phyloP scores from a whole-genome alignment of 2,113 vertebrate species.

The Brienomyrus brachyistius region DNA sequence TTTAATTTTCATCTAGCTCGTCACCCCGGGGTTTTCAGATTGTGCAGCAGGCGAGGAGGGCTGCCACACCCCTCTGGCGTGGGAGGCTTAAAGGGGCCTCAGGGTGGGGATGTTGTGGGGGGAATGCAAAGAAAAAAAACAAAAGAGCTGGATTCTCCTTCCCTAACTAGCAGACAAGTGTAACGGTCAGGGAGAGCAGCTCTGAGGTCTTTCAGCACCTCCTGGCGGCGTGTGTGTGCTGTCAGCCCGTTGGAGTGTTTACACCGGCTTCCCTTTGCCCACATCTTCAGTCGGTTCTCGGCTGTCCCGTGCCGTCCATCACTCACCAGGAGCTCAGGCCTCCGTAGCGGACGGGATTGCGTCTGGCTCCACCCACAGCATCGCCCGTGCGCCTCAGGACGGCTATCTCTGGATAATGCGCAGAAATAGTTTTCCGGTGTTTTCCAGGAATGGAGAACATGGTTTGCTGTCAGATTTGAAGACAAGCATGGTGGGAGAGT shows the following conservation, averaged over 20 bases:
- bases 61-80: constrained; percentile 62
- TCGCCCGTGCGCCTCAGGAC: neutral
- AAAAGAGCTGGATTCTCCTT: neutral
- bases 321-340: neutral
- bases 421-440: neutral
- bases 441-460: neutral
- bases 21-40: constrained; percentile 51
- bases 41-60: constrained; percentile 63
- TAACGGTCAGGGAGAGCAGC: neutral
- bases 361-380: neutral
- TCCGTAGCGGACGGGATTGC: neutral
- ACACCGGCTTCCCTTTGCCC: too few species aligned
- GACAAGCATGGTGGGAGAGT: neutral
- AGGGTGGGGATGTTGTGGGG: neutral
- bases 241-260: neutral
- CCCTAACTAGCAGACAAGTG: neutral
- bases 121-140: neutral
- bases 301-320: neutral
- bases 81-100: neutral
- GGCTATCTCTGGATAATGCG: neutral
- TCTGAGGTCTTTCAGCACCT: neutral
- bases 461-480: neutral
- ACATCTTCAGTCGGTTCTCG: neutral
- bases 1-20: constrained; percentile 22
- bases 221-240: neutral